A percentile compares a stretch with the other conserved stretches of the same genome.
phyloP scores from a whole-genome alignment of 2,888 invertebrate genomes.

The Lasioglossum morio region DNA sequence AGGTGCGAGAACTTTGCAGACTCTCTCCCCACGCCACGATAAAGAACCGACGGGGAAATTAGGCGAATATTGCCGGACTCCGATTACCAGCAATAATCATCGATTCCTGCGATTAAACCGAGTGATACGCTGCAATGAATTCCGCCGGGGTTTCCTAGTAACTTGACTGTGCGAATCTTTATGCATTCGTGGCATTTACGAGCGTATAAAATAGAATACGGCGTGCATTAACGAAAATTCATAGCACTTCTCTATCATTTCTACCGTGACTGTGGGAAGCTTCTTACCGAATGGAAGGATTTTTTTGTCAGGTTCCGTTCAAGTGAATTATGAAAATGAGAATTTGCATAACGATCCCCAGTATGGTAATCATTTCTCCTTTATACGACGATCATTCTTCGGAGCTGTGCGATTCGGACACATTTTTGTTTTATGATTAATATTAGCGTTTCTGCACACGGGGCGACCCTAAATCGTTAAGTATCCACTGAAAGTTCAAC shows the following conservation, averaged over 20 bases:
- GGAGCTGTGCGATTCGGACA: not conserved
- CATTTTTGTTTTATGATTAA: not conserved
- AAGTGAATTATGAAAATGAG: not conserved
- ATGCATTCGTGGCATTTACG: not conserved
- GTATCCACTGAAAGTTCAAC: not conserved
- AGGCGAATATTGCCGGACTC: not conserved
- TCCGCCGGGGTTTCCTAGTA: constrained; percentile 25
- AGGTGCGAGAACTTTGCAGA: constrained; percentile 23
- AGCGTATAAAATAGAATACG: not conserved
- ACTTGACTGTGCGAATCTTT: not conserved
- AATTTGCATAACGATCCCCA: not conserved
- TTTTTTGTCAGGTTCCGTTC: not conserved
- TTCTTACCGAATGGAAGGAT: not conserved
- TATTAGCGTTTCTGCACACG: not conserved
- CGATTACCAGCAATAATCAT: constrained; percentile 25
- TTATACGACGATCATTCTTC: not conserved
- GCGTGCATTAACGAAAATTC: not conserved
- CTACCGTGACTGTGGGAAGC: not conserved
- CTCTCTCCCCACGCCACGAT: not conserved
- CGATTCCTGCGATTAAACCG: constrained; percentile 32
- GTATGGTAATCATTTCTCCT: not conserved
- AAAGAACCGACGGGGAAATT: constrained; percentile 12
- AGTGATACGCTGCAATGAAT: constrained; percentile 38
- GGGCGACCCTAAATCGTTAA: not conserved
- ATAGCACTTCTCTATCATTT: not conserved